Evolutionary conservation across 2,888 invertebrate species (phyloP).

Genomic region (Polydrusus cervinus): DNA sequence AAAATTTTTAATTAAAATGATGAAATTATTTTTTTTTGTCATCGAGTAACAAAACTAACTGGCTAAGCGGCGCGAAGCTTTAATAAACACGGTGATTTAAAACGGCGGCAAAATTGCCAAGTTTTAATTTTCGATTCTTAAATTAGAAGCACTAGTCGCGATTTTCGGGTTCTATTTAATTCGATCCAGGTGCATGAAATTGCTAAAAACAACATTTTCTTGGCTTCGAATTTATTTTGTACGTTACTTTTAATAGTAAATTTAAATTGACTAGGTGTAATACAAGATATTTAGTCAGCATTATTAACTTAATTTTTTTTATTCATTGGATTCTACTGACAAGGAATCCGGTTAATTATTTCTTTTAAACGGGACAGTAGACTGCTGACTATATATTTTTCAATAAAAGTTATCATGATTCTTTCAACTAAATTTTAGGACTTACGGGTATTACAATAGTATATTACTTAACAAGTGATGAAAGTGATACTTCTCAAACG

Average conservation of each 20-base stretch:
- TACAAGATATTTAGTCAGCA: background rate
- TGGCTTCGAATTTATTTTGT: conserved; percentile 16
- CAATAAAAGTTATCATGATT: too few relatives aligned
- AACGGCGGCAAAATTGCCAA: conserved; percentile 9
- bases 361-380: too few relatives aligned
- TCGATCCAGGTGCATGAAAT: conserved; percentile 30
- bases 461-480: too few relatives aligned
- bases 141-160: conserved; percentile 39
- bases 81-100: conserved; percentile 32
- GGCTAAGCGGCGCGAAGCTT: conserved; percentile 29
- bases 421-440: too few relatives aligned
- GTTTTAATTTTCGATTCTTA: conserved; percentile 37
- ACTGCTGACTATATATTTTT: too few relatives aligned
- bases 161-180: conserved; percentile 32
- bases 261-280: background rate
- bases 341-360: too few relatives aligned
- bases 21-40: too few relatives aligned
- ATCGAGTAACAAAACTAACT: conserved; percentile 30
- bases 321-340: background rate
- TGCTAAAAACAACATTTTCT: conserved; percentile 19
- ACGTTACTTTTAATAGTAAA: conserved; percentile 9
- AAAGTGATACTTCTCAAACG: too few relatives aligned
- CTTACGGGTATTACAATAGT: too few relatives aligned
- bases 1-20: too few relatives aligned
- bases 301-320: background rate